Base-by-base conservation (phyloP, 2,888 invertebrate genomes). In the Drosophila vallismaia region DNA sequence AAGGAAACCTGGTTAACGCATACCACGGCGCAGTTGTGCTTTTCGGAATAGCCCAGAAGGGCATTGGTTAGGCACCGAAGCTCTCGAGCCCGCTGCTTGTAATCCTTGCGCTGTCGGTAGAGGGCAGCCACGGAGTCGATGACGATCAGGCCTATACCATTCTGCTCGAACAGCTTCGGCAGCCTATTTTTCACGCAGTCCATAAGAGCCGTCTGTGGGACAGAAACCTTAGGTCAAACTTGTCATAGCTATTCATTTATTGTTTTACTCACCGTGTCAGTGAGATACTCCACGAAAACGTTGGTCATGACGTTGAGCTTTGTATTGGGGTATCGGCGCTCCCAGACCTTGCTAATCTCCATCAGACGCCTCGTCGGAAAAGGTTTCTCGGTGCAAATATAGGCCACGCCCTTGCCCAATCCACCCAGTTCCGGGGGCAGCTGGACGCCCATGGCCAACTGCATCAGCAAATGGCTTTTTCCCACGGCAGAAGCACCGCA, bases 61-160 rank as follows among this genome's bases (percentile, higher is more conserved):
- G 92, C 91, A 40, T 92, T 90, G 0, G 93, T 94, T 73, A 96
- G 90, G 59, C 90, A 90, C 60, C 93, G 92, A 79, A 95, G 92
- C 69, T 94, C 93, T 45, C 92, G 92, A 1, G 94, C 93, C 77
- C 95, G 92, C 26, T 88, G 78, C 1, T 88, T 81, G 63, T 92
- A 92, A 76, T 92, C 90, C n/a, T 92, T 91, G 54, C 92, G 92
- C 48, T 93, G 92, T 33, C 95, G 92, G 90, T 95, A 96, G 33
- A 94, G 91, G 1, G 95, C 95, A 8, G 95, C 95, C 67, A 96
- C 94, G 0, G 96, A 96, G 89, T 96, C 96, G 14, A 96, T 92
- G 8, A 96, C 90, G 59, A 96, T 91, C 46, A 96, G 90, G 4
- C 94, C 94, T 71, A 95, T 93, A 58, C 92, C 91, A 9, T 92